Evolutionary conservation across 2,888 invertebrate species (phyloP).

Genomic region (Labia minor): DNA sequence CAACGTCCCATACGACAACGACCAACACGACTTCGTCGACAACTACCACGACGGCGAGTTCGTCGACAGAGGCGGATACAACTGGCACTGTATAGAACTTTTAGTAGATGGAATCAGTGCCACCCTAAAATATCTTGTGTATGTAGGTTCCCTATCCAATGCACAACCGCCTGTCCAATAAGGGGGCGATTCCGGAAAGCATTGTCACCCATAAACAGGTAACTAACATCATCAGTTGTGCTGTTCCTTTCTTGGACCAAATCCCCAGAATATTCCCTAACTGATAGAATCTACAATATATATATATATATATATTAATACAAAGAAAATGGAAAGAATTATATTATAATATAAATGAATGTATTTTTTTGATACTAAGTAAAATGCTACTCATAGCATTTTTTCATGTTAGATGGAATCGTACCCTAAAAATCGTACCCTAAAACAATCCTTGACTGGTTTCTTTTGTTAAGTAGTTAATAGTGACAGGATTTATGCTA

Average conservation of each 20-base stretch:
- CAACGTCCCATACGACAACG: slow-evolving; percentile 36
- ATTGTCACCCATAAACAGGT: too few relatives aligned
- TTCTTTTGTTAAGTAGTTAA: too few relatives aligned
- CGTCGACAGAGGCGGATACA: slow-evolving; percentile 34
- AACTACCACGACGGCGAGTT: slow-evolving; percentile 31
- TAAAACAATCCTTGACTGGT: too few relatives aligned
- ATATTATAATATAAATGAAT: neutral
- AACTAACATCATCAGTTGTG: too few relatives aligned
- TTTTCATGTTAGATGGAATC: too few relatives aligned
- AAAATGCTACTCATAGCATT: too few relatives aligned
- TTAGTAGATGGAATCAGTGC: neutral
- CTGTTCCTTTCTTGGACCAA: too few relatives aligned
- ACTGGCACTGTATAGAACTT: slow-evolving; percentile 33
- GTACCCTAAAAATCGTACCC: too few relatives aligned
- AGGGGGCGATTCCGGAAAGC: neutral
- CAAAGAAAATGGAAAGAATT: neutral
- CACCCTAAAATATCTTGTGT: neutral
- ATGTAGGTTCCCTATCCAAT: neutral
- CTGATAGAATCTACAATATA: neutral
- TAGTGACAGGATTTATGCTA: too few relatives aligned
- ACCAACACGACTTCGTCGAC: slow-evolving; percentile 34
- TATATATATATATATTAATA: neutral
- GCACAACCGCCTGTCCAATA: neutral
- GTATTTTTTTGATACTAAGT: neutral
- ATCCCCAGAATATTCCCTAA: neutral